These are phyloP conservation scores for Drosophila vallismaia DNA, from an alignment of 2,888 invertebrate genomes.

Conservation along the genomic window DNA sequence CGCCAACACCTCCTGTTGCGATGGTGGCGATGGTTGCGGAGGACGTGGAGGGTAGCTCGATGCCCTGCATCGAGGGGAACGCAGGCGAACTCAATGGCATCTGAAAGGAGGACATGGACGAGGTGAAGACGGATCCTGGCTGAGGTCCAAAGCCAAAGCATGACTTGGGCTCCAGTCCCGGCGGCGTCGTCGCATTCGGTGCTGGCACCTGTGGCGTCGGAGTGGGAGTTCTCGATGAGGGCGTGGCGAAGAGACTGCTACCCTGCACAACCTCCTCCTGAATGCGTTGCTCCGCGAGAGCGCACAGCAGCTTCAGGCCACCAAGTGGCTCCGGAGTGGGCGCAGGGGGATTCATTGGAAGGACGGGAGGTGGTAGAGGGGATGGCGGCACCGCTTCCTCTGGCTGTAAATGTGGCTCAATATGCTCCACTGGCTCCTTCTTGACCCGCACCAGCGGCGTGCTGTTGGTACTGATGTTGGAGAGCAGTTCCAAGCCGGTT, in stretches of 20 bases:
- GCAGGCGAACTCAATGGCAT: conserved; percentile 52
- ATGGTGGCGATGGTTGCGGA: conserved; percentile 4
- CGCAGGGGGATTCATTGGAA: conserved; percentile 47
- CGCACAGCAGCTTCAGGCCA: conserved; percentile 91
- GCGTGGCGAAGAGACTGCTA: conserved; percentile 66
- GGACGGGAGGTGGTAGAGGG: conserved; percentile 15
- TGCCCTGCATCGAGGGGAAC: conserved; percentile 80
- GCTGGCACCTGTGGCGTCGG: conserved; percentile 37
- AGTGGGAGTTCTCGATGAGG: conserved; percentile 64
- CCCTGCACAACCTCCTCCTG: conserved; percentile 86
- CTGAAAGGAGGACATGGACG: conserved; percentile 44
- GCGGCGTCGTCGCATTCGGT: conserved; percentile 11
- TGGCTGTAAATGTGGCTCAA: conserved; percentile 32
- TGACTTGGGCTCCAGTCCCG: conserved; percentile 29
- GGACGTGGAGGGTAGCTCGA: conserved; percentile 75
- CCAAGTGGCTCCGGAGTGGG: conserved; percentile 84
- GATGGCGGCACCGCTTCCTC: conserved; percentile 3
- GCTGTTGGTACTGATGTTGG: conserved; percentile 92
- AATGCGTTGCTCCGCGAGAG: conserved; percentile 92
- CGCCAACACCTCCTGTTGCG: conserved; percentile 3
- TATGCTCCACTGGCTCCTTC: conserved; percentile 78
- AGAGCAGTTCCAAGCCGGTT: conserved; percentile 91
- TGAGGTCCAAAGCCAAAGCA: conserved; percentile 43
- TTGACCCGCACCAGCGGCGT: conserved; percentile 84
- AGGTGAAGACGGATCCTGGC: conserved; percentile 28